Base-by-base conservation (phyloP, 2,113 vertebrate species). In the Pterocles orientalis region DNA sequence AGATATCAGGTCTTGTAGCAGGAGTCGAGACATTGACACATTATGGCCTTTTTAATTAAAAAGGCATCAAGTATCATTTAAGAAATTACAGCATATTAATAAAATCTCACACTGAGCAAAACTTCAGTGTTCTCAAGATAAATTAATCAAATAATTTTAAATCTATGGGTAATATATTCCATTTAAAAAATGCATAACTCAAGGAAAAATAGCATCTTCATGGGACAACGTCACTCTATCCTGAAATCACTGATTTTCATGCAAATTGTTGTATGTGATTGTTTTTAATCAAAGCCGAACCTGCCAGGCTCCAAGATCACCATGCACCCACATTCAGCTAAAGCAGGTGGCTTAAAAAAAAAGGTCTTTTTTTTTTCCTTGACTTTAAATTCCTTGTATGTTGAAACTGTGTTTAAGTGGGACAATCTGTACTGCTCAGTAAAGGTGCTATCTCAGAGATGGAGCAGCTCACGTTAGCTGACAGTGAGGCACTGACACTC, bases 1-100 rank as follows among this genome's bases (percentile, higher is more conserved):
- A 86, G 41, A 87, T 92, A 92, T 96, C 34, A 78, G 66, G 24
- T 86, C 68, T 85, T 80, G 57, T 53, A 92, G 61, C 36, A 56
- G 21, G 58, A 62, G 51, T 31, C 1, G 10, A 92, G 58, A 69
- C 4, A 3, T 62, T 89, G 73, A 56, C 79, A 92, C 29, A 72
- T 72, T 77, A 70, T 29, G 66, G 56, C 41, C 53, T 85, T 96
- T 95, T 77, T 70, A 96, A 96, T 95, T 95, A 89, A 88, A 96
- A 93, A 82, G 2, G 2, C 43, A 87, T 92, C 51, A 62, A 92
- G 34, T 80, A 54, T 41, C 29, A 65, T 93, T 71, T 89, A 93
- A 83, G 69, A 81, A 89, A 81, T 95, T 95, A 56, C 29, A 72
- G 53, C 9, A 12, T 91, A 70, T 92, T 94, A 94, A 84, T 86